phyloP scores from a whole-genome alignment of 2,888 invertebrate species.

The Idaea straminata region DNA sequence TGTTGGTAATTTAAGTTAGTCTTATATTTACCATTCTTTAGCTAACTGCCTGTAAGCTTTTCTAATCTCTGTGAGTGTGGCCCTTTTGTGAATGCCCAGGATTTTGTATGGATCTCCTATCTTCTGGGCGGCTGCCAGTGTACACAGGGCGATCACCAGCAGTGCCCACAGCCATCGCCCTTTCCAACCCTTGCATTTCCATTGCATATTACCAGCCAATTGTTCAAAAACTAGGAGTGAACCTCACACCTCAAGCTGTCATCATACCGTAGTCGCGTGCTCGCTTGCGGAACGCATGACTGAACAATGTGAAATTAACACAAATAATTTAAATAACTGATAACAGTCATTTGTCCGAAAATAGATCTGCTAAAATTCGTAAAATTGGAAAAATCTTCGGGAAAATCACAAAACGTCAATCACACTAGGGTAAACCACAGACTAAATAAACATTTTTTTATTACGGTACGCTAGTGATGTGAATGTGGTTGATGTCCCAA shows the following conservation, averaged over 20 bases:
- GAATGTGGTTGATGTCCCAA: neutral
- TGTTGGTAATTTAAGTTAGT: neutral
- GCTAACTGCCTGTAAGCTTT: constrained; percentile 94
- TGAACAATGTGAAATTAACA: constrained; percentile 39
- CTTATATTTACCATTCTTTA: constrained; percentile 88
- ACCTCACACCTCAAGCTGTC: constrained; percentile 21
- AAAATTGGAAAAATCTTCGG: constrained; percentile 59
- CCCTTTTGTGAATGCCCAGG: constrained; percentile 87
- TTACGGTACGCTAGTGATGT: neutral
- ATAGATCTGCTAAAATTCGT: constrained; percentile 69
- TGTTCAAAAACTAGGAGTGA: constrained; percentile 18
- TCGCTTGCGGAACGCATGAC: constrained; percentile 42
- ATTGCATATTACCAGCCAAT: constrained; percentile 67
- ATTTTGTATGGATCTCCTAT: constrained; percentile 91
- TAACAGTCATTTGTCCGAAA: constrained; percentile 75
- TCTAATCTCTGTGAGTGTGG: constrained; percentile 90
- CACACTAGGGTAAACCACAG: constrained; percentile 39
- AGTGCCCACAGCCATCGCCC: constrained; percentile 60
- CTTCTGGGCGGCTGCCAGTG: constrained; percentile 60
- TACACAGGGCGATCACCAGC: constrained; percentile 44
- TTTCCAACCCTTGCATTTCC: constrained; percentile 63
- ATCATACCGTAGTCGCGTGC: constrained; percentile 23
- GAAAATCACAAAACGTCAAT: constrained; percentile 60
- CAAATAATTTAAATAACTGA: constrained; percentile 50
- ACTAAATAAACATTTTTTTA: constrained; percentile 31